Percentiles rank a stretch among this genome's conserved stretches.
phyloP scores from a whole-genome alignment of 2,113 vertebrate genomes.

The Potamarius usumacintae region DNA sequence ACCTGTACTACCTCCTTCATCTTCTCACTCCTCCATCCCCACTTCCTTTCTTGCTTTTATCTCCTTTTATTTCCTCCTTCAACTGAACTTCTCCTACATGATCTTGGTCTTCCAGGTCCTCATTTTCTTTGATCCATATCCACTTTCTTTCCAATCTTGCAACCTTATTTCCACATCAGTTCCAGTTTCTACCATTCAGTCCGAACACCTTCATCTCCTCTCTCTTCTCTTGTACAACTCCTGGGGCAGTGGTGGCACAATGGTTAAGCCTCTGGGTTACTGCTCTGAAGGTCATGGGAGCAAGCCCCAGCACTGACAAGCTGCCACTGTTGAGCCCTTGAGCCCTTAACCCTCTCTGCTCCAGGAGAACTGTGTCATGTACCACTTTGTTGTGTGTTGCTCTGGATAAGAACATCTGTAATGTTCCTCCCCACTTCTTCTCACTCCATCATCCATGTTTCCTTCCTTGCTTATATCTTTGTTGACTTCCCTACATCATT shows the following conservation, averaged over 20 bases:
- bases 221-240: neutral
- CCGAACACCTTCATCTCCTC: neutral
- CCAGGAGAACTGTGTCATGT: too few species aligned
- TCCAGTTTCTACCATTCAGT: neutral
- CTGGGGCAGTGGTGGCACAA: too few species aligned
- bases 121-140: neutral
- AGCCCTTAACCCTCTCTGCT: too few species aligned
- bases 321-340: too few species aligned
- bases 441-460: neutral
- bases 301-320: too few species aligned
- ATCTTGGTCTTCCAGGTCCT: neutral
- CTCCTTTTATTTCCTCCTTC: neutral
- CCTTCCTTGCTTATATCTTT: neutral
- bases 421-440: neutral
- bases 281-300: too few species aligned
- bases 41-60: neutral
- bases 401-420: too few species aligned
- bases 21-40: neutral
- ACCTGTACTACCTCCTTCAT: neutral
- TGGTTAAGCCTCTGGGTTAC: too few species aligned
- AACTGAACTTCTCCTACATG: neutral
- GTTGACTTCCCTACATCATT: too few species aligned
- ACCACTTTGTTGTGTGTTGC: too few species aligned
- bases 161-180: neutral
- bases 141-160: neutral